Base-by-base conservation (phyloP, 2,797 vertebrate genomes). In the Neosilurus mollespiculum region DNA sequence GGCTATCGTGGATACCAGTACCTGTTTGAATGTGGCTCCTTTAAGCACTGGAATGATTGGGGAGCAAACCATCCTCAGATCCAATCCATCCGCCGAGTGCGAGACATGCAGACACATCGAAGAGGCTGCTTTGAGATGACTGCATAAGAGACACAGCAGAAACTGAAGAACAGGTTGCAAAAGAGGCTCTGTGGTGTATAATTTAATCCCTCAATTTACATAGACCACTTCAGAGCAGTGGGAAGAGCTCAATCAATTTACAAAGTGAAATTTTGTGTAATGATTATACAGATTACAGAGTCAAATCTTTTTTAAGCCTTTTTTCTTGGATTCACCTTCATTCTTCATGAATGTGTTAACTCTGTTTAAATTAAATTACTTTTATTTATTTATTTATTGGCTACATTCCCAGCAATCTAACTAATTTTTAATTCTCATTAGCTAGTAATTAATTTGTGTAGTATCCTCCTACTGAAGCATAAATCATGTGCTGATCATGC, bases 1-100 rank as follows among this genome's bases (percentile, higher is more conserved):
- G 96, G 96, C 64, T 96, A 96, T 87, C 94, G 96, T 89, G 96
- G 95, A 72, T 96, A 90, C 89, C 95, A 96, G 90, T 96, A 96
- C 30, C 87, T 96, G 83, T 92, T 95, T 80, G 96, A 96, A 87
- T 91, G 87, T 89, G 94, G 94, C 3, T 86, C 92, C 69, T 96
- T 70, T 90, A 96, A 95, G 89, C 95, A 96, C 89, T 96, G 95
- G 95, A 96, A 96, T 10, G 94, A 96, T 30, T 96, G 95, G 95
- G 95, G 95, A 24, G 94, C 93, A 85, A 89, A 93, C 83, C 93
- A 95, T 43, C 94, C 95, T 83, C 94, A 96, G 92, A 94, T 96
- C 88, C 95, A 96, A 91, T 96, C 95, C 88, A 94, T 96, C 69
- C 94, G 95, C 81, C 91, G 95, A 84, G 94, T 96, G 87, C 94